These are phyloP conservation scores for Campoletis raptor DNA, from an alignment of 2,888 invertebrate genomes.

Conservation along the genomic window DNA sequence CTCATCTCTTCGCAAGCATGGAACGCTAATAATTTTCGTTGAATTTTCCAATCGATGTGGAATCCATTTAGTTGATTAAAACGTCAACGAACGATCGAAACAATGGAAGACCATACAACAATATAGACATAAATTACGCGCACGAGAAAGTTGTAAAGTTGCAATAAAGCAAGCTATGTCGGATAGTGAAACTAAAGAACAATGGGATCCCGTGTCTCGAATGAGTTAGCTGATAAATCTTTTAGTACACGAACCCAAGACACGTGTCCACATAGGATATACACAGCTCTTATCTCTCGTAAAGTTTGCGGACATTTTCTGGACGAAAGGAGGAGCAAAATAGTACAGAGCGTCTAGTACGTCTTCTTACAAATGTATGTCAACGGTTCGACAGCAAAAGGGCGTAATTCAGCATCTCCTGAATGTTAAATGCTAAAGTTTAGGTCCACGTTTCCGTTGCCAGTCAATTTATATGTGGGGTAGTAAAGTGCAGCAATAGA, in stretches of 20 bases:
- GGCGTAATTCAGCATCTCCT: neutral
- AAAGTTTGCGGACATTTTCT: constrained; percentile 38
- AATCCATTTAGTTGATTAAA: neutral
- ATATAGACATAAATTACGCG: neutral
- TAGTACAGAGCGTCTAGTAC: neutral
- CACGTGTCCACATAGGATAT: constrained; percentile 19
- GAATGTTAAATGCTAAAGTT: neutral
- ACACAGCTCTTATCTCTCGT: constrained; percentile 29
- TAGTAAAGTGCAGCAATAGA: neutral
- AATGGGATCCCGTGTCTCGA: constrained; percentile 44
- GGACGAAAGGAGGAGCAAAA: constrained; percentile 19
- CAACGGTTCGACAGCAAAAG: neutral
- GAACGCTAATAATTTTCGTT: neutral
- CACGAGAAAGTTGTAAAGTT: constrained; percentile 31
- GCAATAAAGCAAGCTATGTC: constrained; percentile 27
- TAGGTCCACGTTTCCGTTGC: neutral
- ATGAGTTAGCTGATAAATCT: constrained; percentile 60
- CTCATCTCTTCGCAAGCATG: neutral
- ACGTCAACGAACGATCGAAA: constrained; percentile 43
- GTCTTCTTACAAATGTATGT: neutral
- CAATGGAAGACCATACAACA: constrained; percentile 15
- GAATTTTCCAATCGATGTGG: neutral
- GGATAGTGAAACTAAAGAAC: constrained; percentile 35
- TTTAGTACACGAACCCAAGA: constrained; percentile 44
- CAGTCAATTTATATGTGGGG: neutral